Conservation (phyloP, 53 echinoderm and acorn worm species). For the Pentamera pediparva region DNA sequence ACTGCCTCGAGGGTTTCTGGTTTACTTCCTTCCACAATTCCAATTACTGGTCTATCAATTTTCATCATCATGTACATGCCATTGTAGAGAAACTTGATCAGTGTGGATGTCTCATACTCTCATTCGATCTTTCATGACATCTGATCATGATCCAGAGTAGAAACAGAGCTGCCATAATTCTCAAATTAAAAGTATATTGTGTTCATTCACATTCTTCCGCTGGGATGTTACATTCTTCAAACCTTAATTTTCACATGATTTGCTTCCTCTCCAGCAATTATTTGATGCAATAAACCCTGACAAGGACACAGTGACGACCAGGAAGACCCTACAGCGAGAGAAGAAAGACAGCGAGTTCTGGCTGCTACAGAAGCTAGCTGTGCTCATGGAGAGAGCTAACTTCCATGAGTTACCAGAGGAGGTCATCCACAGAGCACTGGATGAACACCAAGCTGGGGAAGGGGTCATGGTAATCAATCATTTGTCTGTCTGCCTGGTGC, state of each 20-base stretch:
- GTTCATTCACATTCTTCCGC: neutral
- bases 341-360: slow-evolving; percentile 92
- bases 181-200: neutral
- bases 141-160: too few relatives aligned
- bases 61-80: too few relatives aligned
- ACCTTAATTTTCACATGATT: neutral
- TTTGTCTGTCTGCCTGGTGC: neutral
- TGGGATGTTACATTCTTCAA: neutral
- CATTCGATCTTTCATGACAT: too few relatives aligned
- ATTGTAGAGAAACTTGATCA: too few relatives aligned
- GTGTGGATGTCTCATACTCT: too few relatives aligned
- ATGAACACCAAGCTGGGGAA: slow-evolving; percentile 89
- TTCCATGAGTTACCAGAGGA: slow-evolving; percentile 84
- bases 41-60: too few relatives aligned
- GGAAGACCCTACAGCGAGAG: slow-evolving; percentile 52
- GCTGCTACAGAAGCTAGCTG: slow-evolving; percentile 80
- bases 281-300: slow-evolving; percentile 98
- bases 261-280: slow-evolving; percentile 49
- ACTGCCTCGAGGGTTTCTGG: too few relatives aligned
- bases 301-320: slow-evolving; percentile 72
- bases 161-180: too few relatives aligned
- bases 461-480: slow-evolving; percentile 78
- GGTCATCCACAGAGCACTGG: slow-evolving; percentile 71
- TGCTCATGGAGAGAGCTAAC: slow-evolving; percentile 86
- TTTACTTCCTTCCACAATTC: too few relatives aligned